Conservation (phyloP, 2,888 invertebrate species). For the Mongoloraphidia duomilia region DNA sequence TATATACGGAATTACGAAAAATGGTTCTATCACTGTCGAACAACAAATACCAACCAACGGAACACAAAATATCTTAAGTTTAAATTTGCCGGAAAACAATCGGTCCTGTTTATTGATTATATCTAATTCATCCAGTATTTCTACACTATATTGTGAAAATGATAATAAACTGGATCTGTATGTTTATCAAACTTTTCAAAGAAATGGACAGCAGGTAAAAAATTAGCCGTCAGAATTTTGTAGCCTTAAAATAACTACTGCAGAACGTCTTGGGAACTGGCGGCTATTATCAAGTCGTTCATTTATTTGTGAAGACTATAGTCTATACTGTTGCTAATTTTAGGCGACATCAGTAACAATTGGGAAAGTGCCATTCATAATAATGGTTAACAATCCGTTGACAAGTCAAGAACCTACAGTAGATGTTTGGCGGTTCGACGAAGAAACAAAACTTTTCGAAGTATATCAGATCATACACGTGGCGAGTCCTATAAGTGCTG, state of each 20-base stretch:
- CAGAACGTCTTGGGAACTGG: no score
- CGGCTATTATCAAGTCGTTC: no score
- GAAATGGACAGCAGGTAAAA: no score
- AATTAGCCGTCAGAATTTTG: no score
- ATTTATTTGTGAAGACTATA: no score
- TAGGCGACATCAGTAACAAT: slow-evolving; percentile 18
- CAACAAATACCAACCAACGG: slow-evolving; percentile 5
- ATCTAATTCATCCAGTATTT: slow-evolving; percentile 1
- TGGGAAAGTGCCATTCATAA: slow-evolving; percentile 14
- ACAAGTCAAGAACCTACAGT: slow-evolving; percentile 15
- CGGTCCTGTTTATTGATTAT: slow-evolving; percentile 7
- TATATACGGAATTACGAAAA: slow-evolving; percentile 2
- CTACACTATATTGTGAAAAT: slow-evolving; percentile 6
- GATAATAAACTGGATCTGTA: slow-evolving; percentile 5
- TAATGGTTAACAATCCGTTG: slow-evolving; percentile 14
- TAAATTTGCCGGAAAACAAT: slow-evolving; percentile 1
- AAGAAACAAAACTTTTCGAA: slow-evolving; percentile 4
- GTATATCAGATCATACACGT: slow-evolving; percentile 15
- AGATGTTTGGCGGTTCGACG: slow-evolving; percentile 21
- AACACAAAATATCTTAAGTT: slow-evolving; percentile 4
- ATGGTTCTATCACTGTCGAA: not conserved
- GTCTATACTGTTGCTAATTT: slow-evolving; percentile 5
- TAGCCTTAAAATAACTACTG: no score
- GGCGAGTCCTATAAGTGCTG: slow-evolving; percentile 20
- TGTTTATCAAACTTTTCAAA: not conserved